Conservation (phyloP, 2,888 invertebrate genomes). For the Priocnemis perturbator region DNA sequence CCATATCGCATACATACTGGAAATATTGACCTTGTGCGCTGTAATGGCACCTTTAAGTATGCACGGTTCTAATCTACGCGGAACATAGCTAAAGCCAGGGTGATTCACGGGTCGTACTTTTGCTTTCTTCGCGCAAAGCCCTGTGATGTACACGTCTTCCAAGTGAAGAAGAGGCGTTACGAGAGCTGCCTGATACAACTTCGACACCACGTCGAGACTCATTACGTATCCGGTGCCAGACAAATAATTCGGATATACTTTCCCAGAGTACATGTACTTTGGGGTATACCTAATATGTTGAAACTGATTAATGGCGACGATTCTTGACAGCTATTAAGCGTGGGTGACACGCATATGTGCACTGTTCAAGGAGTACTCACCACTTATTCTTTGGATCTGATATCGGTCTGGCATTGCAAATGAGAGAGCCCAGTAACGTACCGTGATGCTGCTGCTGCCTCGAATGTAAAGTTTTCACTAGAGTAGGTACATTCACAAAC, state of each 20-base stretch:
- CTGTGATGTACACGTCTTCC: conserved; percentile 89
- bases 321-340: too few species aligned
- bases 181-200: conserved; percentile 82
- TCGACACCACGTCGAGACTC: conserved; percentile 81
- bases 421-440: conserved; percentile 85
- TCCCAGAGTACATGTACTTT: conserved; percentile 84
- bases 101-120: conserved; percentile 80
- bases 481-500: conserved; percentile 86
- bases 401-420: conserved; percentile 86
- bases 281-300: conserved; percentile 82
- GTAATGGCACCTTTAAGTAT: conserved; percentile 77
- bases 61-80: conserved; percentile 77
- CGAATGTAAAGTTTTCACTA: conserved; percentile 75
- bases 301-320: not conserved
- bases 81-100: conserved; percentile 80
- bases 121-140: conserved; percentile 81
- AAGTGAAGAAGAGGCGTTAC: conserved; percentile 84
- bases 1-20: conserved; percentile 75
- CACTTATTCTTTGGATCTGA: conserved; percentile 86
- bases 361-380: conserved; percentile 73
- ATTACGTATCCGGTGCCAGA: conserved; percentile 89
- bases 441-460: conserved; percentile 70
- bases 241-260: conserved; percentile 86
- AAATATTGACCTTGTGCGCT: conserved; percentile 77
- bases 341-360: too few species aligned